A percentile compares a stretch with the other conserved stretches of the same genome.
These are phyloP conservation scores for Dolomedes plantarius DNA, from an alignment of 2,888 invertebrate genomes.

Conservation along the genomic window DNA sequence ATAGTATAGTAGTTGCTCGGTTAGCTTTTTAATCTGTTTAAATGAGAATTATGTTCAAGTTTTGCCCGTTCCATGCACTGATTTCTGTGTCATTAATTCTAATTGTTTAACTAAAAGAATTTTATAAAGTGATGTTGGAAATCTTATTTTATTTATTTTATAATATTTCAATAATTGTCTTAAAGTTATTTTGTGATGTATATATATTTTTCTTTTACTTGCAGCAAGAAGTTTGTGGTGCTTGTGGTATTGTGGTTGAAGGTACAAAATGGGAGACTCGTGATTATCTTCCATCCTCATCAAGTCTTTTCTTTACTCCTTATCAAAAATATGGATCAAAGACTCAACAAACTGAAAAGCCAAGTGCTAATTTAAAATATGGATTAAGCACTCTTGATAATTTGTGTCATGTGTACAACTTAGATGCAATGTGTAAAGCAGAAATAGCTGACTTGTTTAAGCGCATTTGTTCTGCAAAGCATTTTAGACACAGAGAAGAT, in stretches of 20 bases:
- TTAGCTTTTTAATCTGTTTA: no score
- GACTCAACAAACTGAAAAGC: not conserved
- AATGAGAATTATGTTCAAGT: no score
- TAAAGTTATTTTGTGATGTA: no score
- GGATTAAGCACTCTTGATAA: constrained; percentile 19
- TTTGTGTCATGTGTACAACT: constrained; percentile 5
- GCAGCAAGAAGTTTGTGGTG: constrained; percentile 31
- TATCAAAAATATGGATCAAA: not conserved
- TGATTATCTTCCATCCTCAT: not conserved
- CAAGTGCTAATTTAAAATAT: not conserved
- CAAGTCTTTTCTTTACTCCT: not conserved
- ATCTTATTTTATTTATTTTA: no score
- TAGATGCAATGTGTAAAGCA: not conserved
- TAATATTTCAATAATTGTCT: no score
- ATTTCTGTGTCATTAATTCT: no score
- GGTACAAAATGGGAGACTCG: not conserved
- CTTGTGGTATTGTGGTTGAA: constrained; percentile 47
- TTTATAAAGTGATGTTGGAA: no score
- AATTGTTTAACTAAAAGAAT: no score
- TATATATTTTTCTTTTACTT: not conserved
- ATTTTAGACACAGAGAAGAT: not conserved
- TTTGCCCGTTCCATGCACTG: no score
- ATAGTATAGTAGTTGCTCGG: no score
- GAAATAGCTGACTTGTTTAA: not conserved
- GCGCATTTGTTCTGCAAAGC: not conserved